Evolutionary conservation across 2,797 vertebrate genomes (phyloP).

Genomic region (Coluber constrictor): DNA sequence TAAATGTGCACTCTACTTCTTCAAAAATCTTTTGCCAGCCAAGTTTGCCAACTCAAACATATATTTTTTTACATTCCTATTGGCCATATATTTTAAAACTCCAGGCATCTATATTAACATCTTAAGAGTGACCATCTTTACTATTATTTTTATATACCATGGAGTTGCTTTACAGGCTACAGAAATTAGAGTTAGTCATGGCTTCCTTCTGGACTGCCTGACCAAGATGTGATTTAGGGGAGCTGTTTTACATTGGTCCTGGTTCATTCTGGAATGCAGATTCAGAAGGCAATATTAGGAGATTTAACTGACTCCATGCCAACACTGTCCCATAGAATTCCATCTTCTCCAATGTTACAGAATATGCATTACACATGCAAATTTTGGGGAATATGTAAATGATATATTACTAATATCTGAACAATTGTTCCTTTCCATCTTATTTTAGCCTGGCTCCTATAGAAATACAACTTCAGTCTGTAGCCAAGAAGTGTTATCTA

Average conservation of each 20-base stretch:
- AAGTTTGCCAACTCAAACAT: background rate
- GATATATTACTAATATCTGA: background rate
- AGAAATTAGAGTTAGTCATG: background rate
- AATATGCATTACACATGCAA: background rate
- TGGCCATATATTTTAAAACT: background rate
- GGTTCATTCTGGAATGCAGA: background rate
- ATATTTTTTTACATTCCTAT: background rate
- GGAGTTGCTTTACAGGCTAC: background rate
- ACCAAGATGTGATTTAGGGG: background rate
- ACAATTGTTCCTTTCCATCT: background rate
- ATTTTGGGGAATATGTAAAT: background rate
- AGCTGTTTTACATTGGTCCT: background rate
- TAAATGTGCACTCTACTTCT: background rate
- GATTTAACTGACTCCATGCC: background rate
- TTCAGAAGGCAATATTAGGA: background rate
- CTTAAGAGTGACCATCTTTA: background rate
- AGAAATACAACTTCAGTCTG: too few species aligned
- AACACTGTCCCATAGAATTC: background rate
- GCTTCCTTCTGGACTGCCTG: background rate
- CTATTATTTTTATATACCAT: background rate
- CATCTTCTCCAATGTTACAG: background rate
- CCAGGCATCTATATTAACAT: background rate
- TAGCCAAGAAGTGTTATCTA: background rate
- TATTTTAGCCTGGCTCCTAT: background rate
- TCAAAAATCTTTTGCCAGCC: background rate